phyloP scores from a whole-genome alignment of 37 sponge, comb jelly and placozoan genomes.

The Petrosia ficiformis region DNA sequence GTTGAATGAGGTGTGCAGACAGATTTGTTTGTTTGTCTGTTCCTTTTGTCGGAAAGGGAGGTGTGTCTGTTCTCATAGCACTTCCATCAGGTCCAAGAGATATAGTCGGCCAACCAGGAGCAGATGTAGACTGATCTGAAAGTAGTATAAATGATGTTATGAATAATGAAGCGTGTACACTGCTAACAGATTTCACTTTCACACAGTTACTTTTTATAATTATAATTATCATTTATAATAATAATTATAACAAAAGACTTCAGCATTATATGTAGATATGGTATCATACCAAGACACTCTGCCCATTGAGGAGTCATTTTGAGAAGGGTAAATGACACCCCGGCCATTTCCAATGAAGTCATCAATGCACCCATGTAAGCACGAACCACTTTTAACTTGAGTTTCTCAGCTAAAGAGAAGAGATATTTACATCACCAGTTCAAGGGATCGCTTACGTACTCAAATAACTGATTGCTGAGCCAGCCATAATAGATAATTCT shows the following conservation, averaged over 20 bases:
- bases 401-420: constrained; percentile 25
- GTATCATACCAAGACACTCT: constrained; percentile 43
- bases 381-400: constrained; percentile 44
- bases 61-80: no score
- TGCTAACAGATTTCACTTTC: no score
- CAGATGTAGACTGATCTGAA: constrained; percentile 60
- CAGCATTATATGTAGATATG: constrained; percentile 10
- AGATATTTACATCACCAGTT: not conserved
- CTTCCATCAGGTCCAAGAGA: constrained; percentile 12
- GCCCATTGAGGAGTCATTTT: constrained; percentile 21
- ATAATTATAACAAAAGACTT: not conserved
- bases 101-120: constrained; percentile 70
- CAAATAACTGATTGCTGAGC: constrained; percentile 81
- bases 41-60: no score
- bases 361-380: constrained; percentile 68
- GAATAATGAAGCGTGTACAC: not conserved
- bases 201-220: no score
- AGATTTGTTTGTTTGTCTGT: no score
- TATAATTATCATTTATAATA: not conserved
- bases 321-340: constrained; percentile 86
- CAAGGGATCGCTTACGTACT: constrained; percentile 24
- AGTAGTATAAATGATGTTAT: not conserved
- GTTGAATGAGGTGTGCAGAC: no score
- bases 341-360: constrained; percentile 97
- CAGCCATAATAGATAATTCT: constrained; percentile 76